These are phyloP conservation scores for Stenchaetothrips biformis DNA, from an alignment of 2,888 invertebrate genomes.

Conservation along the genomic window DNA sequence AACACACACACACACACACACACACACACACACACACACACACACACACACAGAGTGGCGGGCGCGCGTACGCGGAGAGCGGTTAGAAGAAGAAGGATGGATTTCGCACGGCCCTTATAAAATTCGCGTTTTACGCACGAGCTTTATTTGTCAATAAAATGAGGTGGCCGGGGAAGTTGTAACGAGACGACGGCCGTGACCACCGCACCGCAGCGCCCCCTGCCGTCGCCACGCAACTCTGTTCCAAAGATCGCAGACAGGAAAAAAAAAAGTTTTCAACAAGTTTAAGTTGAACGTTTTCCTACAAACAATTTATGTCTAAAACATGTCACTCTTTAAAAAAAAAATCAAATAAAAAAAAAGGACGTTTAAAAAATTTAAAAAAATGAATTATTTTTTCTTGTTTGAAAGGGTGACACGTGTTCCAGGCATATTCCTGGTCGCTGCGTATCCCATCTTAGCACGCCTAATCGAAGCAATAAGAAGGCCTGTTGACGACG, in stretches of 20 bases:
- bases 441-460: too few species aligned
- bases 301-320: too few species aligned
- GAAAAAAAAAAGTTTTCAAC: too few species aligned
- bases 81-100: too few species aligned
- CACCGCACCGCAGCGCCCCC: background rate
- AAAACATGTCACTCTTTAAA: too few species aligned
- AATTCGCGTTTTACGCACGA: slow-evolving; percentile 19
- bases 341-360: background rate
- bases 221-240: too few species aligned
- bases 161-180: slow-evolving; percentile 12
- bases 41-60: too few species aligned
- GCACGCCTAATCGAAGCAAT: background rate
- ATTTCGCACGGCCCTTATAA: slow-evolving; percentile 20
- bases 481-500: slow-evolving; percentile 5
- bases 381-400: background rate
- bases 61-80: too few species aligned
- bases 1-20: background rate
- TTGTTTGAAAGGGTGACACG: background rate
- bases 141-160: slow-evolving; percentile 25
- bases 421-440: background rate
- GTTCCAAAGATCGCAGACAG: too few species aligned
- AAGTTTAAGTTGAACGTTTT: too few species aligned
- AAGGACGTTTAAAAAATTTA: background rate
- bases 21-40: too few species aligned
- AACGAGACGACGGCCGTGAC: background rate